These are phyloP conservation scores for Caenorhabditis tropicalis DNA, from an alignment of 1,140 invertebrate genomes.

Conservation along the genomic window DNA sequence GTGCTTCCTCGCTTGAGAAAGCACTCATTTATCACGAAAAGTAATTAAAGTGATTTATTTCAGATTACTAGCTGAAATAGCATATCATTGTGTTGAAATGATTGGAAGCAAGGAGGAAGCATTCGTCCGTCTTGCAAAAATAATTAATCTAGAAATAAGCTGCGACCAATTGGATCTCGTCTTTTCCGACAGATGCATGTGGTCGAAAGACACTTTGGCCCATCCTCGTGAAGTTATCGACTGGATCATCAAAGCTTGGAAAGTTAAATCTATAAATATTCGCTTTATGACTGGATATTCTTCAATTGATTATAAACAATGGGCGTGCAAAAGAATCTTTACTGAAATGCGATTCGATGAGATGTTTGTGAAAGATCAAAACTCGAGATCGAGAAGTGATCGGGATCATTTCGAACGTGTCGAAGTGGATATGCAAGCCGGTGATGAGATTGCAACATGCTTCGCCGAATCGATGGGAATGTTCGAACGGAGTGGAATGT, in stretches of 20 bases:
- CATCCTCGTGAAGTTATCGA: conserved; percentile 28
- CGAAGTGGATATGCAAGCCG: conserved; percentile 23
- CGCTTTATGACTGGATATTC: conserved; percentile 34
- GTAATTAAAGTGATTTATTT: background rate
- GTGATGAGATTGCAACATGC: conserved; percentile 31
- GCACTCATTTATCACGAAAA: background rate
- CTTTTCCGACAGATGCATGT: conserved; percentile 13
- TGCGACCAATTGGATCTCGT: conserved; percentile 27
- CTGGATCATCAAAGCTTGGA: conserved; percentile 19
- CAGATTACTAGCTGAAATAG: conserved; percentile 16
- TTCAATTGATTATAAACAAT: conserved; percentile 7
- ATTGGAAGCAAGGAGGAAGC: conserved; percentile 4
- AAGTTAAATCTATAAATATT: conserved; percentile 27
- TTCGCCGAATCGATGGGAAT: conserved; percentile 35
- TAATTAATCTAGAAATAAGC: background rate
- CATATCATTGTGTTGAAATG: background rate
- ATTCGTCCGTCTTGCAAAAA: background rate
- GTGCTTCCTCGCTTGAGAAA: no score
- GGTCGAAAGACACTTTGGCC: conserved; percentile 1
- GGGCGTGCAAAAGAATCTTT: background rate
- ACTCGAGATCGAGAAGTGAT: background rate
- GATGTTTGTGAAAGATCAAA: conserved; percentile 18
- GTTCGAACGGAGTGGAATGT: conserved; percentile 23
- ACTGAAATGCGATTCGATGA: conserved; percentile 29
- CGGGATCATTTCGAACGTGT: conserved; percentile 16